Evolutionary conservation across 2,888 invertebrate species (phyloP), one percentile per base, ranked within the genome.

Genomic region (Pherbina coryleti): DNA sequence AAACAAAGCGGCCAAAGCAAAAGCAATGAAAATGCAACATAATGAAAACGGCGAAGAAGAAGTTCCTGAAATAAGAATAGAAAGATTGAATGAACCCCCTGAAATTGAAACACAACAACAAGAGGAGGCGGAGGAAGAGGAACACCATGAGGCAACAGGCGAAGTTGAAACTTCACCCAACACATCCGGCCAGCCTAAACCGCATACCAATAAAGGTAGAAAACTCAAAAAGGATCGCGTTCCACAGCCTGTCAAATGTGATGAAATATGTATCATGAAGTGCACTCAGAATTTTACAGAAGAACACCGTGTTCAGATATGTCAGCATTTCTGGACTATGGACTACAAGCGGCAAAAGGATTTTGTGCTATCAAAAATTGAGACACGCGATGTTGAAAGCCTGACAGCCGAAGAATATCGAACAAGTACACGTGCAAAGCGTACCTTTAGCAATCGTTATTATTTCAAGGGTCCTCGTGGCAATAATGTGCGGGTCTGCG

Each of bases 321-420:
- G 82, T 57, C 80, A 81, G 14, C 73, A 78, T 0, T 83, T 82
- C 64, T 83, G 83, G 83, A 80, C 80, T 9, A 78, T 83, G 79
- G 82, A 82, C 34, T 82, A 78, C 17, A 82, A 83, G 31, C 79
- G 82, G 0, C 81, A 82, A 7, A 83, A 82, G 71, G 83, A 83
- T 72, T 83, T 80, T 34, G 77, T 83, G 25, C 64, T 82, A 44
- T 80, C 82, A 0, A 80, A 79, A n/a, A 79, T 82, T 37, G 82
- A 83, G 77, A 75, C 81, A 1, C 82, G 79, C 49, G 80, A 81
- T n/a, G 79, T 82, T 22, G 78, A 75, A 51, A 77, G 76, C 1
- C 73, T 79, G 62, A 82, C 79, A 2, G 78, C 81, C 1, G 73
- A 64, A 28, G 80, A 83, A 60, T 82, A 80, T 74, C 82, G 83